phyloP scores from a whole-genome alignment of 2,888 invertebrate species.

The Tenthredo distinguenda region DNA sequence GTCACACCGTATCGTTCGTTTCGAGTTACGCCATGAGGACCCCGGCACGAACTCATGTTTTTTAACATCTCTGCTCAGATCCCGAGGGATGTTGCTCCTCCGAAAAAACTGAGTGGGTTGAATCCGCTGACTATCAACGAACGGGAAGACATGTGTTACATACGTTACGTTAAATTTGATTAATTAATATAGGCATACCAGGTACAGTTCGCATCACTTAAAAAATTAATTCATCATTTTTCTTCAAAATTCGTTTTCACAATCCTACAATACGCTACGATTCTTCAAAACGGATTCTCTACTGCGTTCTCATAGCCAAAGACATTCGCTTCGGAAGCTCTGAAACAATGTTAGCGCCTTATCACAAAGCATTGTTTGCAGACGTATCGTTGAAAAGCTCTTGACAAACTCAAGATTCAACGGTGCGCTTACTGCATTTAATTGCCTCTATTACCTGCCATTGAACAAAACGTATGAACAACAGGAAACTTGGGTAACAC shows the following conservation, averaged over 20 bases:
- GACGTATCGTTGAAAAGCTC: not conserved
- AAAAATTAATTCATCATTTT: not conserved
- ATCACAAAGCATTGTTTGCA: not conserved
- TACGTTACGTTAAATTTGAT: not conserved
- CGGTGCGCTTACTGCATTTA: not conserved
- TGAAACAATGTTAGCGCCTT: not conserved
- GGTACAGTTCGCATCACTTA: not conserved
- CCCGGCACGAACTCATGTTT: slow-evolving; percentile 9
- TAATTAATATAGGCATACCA: not conserved
- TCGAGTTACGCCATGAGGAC: not conserved
- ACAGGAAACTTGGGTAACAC: not conserved
- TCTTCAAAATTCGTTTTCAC: not conserved
- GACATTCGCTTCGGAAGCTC: not conserved
- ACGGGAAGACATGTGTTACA: not conserved
- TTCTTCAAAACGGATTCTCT: not conserved
- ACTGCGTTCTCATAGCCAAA: not conserved
- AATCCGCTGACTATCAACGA: not conserved
- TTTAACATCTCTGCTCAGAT: not conserved
- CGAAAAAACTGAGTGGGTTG: not conserved
- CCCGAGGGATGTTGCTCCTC: not conserved
- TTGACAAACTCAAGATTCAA: not conserved
- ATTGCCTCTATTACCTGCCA: not conserved
- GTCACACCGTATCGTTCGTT: not conserved
- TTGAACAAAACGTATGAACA: not conserved
- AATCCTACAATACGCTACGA: not conserved